phyloP scores from a whole-genome alignment of 2,797 vertebrate genomes.

The Ispidina picta region DNA sequence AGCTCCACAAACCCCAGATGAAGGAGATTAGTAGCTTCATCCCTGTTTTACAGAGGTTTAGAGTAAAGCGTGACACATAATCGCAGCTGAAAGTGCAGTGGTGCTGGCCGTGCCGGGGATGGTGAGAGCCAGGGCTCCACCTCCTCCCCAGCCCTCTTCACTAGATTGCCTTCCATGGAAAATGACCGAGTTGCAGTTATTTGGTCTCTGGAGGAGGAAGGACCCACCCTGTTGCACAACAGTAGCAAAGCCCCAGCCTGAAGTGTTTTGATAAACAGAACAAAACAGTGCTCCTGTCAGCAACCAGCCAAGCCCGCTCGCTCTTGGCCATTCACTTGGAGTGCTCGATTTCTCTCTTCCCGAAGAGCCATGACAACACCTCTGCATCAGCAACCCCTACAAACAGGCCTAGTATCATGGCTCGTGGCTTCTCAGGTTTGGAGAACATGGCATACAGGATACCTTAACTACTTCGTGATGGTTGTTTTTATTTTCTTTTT shows the following conservation, averaged over 20 bases:
- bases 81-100: background rate
- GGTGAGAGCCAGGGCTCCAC: conserved; percentile 1
- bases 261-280: background rate
- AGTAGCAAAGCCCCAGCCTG: background rate
- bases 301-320: rapidly evolving
- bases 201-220: background rate
- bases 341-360: background rate
- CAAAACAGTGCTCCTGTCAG: background rate
- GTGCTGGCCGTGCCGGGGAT: background rate
- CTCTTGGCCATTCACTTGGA: background rate
- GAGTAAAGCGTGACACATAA: background rate
- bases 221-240: conserved; percentile 14
- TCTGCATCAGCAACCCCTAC: background rate
- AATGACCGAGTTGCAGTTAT: background rate
- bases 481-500: background rate
- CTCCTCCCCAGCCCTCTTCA: conserved; percentile 28
- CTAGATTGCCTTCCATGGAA: conserved; percentile 52
- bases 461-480: background rate
- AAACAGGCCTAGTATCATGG: background rate
- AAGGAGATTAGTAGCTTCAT: conserved; percentile 53
- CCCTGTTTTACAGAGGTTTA: conserved; percentile 45
- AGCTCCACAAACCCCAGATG: conserved; percentile 42
- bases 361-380: background rate
- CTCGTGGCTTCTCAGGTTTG: background rate
- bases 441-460: rapidly evolving